Conservation (phyloP, 2,113 vertebrate species). For the Oncorhynchus keta region DNA sequence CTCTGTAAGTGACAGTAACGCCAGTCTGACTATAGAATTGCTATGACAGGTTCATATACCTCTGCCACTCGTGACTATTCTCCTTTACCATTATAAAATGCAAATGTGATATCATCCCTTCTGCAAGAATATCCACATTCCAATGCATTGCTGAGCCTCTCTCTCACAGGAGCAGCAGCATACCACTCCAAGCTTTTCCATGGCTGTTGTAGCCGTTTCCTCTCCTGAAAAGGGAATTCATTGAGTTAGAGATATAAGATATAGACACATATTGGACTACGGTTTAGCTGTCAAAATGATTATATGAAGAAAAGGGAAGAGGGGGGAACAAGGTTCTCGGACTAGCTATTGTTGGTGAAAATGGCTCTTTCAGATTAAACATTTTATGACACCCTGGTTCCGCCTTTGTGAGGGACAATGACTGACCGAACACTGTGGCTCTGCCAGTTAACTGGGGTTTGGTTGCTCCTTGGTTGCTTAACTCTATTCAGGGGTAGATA, state of each 20-base stretch:
- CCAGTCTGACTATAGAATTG: conserved; percentile 23
- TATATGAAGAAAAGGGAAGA: background rate
- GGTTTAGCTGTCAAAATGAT: background rate
- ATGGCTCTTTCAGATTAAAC: conserved; percentile 5
- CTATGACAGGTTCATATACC: background rate
- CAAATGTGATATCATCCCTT: conserved; percentile 59
- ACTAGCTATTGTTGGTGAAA: conserved; percentile 2
- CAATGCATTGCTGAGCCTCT: conserved; percentile 19
- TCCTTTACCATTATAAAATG: conserved; percentile 57
- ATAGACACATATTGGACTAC: conserved; percentile 8
- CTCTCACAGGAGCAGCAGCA: too few species aligned
- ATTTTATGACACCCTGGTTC: background rate
- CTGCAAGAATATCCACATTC: conserved; percentile 17
- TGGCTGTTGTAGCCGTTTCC: conserved; percentile 24
- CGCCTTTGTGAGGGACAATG: background rate
- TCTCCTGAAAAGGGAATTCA: conserved; percentile 27
- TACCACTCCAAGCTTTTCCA: background rate
- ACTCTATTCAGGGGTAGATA: background rate
- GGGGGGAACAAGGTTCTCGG: too few species aligned
- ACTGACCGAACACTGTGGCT: background rate
- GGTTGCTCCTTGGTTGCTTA: background rate
- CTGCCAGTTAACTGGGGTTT: background rate
- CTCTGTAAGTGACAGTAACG: conserved; percentile 21
- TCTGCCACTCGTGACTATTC: background rate
- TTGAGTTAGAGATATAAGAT: conserved; percentile 16